Base-by-base conservation (phyloP, 2,888 invertebrate species). In the Scrobipalpa atriplicella region DNA sequence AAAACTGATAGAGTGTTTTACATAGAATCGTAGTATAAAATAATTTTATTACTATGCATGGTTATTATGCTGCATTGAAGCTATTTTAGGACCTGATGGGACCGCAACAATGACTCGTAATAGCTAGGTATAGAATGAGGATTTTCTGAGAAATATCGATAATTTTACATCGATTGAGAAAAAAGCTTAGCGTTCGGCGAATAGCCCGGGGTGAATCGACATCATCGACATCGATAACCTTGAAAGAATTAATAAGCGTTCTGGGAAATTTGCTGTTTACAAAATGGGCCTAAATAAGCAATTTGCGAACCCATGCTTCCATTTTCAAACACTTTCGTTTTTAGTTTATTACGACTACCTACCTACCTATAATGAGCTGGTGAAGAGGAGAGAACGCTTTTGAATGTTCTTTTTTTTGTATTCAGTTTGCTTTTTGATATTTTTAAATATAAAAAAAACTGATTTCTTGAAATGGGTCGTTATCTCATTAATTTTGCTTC, bases 41-140 rank as follows among this genome's bases (percentile, higher is more conserved):
- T 84, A 83, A 85, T 86, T 86, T 86, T 88, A 87, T 87, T 84
- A 83, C 79, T 71, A 73, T 75, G 72, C 78, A 78, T 72, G 73
- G 74, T 81, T 82, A 84, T 83, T 80, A 82, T 75, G 75, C 75
- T 72, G 71, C 76, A 58, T 58, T 58, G 58, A 29, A 11, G 77
- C 54, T 69, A 86, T 87, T 87, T 83, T 80, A 75, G 81, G 78
- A 74, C 51, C 69, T 71, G 78, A 77, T 74, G 75, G 71, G 76
- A 83, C 82, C 81, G 74, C 85, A 83, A 83, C 80, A 83, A 81
- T 83, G 74, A 77, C 69, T 70, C 58, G 68, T 78, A 79, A 79
- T 82, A 76, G 75, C 75, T 38, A 5, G 2, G 0, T 0, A 21
- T 68, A 77, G 52, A 21, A 38, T 38, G 58, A 43, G 43, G 41